Evolutionary conservation across 2,888 invertebrate genomes (phyloP), one percentile per base, ranked within the genome.

Genomic region (Teleiodes luculella): DNA sequence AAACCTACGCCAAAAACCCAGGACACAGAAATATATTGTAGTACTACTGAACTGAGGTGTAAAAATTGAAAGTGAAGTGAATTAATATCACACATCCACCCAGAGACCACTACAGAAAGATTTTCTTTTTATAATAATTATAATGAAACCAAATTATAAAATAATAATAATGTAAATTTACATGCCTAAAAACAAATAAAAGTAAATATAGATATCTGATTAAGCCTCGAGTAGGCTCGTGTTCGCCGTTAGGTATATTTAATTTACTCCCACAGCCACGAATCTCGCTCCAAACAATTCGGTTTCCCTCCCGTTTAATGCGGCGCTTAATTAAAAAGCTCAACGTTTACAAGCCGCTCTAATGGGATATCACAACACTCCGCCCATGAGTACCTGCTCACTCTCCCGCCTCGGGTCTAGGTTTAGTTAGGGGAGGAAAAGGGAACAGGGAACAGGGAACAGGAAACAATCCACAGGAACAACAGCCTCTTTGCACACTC

Each of bases 301-400:
- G 56, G 59, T 61, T 60, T 56, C 68, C 67, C 68, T 62, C 55
- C 62, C 67, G 69, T 69, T 77, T 71, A 41, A 62, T 60, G 68
- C 68, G 63, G 68, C 65, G 72, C 78, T 80, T 83, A 83, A 86
- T 86, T 86, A 83, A 84, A 85, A 83, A 81, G 81, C 79, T 74
- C 76, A 78, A 71, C 76, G 70, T 66, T 72, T 68, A 65, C 66
- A 76, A 81, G 76, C 67, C 72, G 65, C 64, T 65, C 74, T 84
- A 83, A 84, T 78, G 78, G 77, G 75, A 79, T 78, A 83, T 78
- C 78, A 84, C 75, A 80, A 80, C 81, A 78, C 73, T 68, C 68
- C 70, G 65, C 65, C 61, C 65, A 61, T 41, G 59, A 63, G 68
- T 70, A 28, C 14, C 10, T 35, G 1, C 18, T 20, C 48, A 35